These are phyloP conservation scores for Cantharis lateralis DNA, from an alignment of 2,888 invertebrate genomes.

Conservation along the genomic window DNA sequence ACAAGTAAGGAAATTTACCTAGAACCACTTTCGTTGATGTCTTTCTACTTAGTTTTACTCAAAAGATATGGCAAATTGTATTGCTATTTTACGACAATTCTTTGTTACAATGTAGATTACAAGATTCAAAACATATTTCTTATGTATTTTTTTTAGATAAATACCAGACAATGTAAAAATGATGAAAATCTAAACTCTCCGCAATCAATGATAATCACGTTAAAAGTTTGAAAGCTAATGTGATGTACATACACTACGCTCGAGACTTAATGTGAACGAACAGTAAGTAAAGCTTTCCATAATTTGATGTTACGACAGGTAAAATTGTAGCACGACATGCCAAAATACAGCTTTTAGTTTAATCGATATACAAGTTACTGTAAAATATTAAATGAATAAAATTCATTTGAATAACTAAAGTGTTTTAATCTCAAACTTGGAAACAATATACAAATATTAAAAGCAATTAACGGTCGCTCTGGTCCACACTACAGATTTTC, in stretches of 20 bases:
- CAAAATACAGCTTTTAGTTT: constrained; percentile 1
- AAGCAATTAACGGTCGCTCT: neutral
- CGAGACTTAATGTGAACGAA: neutral
- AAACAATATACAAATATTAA: neutral
- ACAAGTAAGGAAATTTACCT: constrained; percentile 48
- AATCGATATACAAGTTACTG: neutral
- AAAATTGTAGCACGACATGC: neutral
- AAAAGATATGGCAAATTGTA: constrained; percentile 50
- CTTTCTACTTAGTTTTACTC: constrained; percentile 48
- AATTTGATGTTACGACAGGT: neutral
- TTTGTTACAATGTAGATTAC: constrained; percentile 40
- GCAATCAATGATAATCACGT: neutral
- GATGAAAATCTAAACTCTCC: neutral
- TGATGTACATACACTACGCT: neutral
- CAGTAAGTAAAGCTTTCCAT: neutral
- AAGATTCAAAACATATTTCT: neutral
- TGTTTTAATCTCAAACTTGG: neutral
- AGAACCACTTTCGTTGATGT: constrained; percentile 50
- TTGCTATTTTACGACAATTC: constrained; percentile 47
- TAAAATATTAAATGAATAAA: neutral
- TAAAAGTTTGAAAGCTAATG: neutral
- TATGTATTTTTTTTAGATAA: neutral
- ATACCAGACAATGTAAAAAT: neutral
- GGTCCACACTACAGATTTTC: neutral
- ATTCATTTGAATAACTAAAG: neutral